Evolutionary conservation across 1,140 invertebrate species (phyloP).

Genomic region (Doryteuthis pealeii): DNA sequence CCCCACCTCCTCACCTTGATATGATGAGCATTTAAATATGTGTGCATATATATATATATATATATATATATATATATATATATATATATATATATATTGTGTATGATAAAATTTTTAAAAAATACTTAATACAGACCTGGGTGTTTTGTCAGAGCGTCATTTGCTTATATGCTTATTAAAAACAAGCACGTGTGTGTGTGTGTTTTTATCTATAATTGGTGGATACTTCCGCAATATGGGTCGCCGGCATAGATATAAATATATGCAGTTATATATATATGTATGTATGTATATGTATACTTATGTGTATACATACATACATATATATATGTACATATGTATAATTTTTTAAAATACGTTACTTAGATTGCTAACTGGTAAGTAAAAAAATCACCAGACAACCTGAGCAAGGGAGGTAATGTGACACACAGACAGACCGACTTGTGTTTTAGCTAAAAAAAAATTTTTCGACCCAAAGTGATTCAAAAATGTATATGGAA

Average conservation of each 20-base stretch:
- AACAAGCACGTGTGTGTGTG: no score
- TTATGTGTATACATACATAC: no score
- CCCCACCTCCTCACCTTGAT: no score
- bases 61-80: conserved; percentile 3
- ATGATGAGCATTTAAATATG: background rate
- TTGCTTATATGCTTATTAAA: no score
- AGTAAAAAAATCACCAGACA: background rate
- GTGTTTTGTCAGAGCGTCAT: no score
- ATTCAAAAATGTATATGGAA: background rate
- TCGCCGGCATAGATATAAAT: background rate
- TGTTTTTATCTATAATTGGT: background rate
- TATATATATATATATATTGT: conserved; percentile 4
- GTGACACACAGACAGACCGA: conserved; percentile 1
- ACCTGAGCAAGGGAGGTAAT: conserved; percentile 4
- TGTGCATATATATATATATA: conserved; percentile 4
- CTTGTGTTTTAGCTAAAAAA: background rate
- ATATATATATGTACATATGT: no score
- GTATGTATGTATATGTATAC: no score
- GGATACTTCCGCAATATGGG: background rate
- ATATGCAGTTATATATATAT: no score
- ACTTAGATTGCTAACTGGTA: background rate
- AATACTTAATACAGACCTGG: no score
- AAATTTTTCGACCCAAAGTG: conserved; percentile 1
- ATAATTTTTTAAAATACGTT: no score
- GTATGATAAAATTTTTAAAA: no score